Conservation (phyloP, 2,888 invertebrate species). For the Tipula unca region DNA sequence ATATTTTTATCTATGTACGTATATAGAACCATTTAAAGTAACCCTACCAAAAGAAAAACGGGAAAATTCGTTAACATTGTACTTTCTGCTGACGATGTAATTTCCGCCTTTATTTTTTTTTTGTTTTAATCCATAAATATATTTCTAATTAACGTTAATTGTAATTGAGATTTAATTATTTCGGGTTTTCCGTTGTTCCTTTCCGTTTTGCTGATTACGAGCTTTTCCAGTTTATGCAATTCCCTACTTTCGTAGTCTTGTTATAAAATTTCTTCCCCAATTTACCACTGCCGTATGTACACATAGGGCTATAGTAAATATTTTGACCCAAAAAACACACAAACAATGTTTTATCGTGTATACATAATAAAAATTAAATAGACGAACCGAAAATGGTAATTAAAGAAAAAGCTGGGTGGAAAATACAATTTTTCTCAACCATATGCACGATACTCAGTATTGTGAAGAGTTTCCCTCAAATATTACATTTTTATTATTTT, state of each 20-base stretch:
- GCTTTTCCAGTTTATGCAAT: too few relatives aligned
- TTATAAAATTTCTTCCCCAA: too few relatives aligned
- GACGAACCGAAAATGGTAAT: neutral
- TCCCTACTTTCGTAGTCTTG: too few relatives aligned
- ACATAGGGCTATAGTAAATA: neutral
- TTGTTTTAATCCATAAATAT: neutral
- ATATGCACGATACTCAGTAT: neutral
- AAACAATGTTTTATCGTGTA: neutral
- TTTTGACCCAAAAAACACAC: neutral
- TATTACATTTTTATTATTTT: neutral
- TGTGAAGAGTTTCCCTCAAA: neutral
- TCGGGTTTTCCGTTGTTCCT: neutral
- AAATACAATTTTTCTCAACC: neutral
- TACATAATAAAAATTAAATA: neutral
- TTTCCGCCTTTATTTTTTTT: neutral
- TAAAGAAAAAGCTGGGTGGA: neutral
- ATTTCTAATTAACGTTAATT: conserved; percentile 14
- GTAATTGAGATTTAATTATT: conserved; percentile 14
- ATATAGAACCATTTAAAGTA: neutral
- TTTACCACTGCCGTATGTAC: too few relatives aligned
- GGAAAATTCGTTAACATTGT: neutral
- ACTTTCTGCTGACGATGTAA: neutral
- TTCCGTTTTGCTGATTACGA: neutral
- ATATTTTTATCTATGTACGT: neutral
- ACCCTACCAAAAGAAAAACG: neutral